Evolutionary conservation across 2,113 vertebrate species (phyloP).

Genomic region (Ardeotis arabs): DNA sequence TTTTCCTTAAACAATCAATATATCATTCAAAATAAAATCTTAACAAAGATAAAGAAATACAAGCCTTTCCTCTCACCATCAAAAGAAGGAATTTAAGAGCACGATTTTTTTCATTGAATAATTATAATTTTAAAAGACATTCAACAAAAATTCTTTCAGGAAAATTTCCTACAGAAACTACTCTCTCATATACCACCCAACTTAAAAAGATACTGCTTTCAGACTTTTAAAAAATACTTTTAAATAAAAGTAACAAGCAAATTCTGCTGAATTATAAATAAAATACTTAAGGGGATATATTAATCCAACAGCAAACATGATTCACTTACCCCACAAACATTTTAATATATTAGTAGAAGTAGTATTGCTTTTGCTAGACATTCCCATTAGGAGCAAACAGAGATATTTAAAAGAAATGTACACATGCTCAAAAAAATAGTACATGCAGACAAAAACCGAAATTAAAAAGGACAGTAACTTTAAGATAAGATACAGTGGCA

Average conservation of each 20-base stretch:
- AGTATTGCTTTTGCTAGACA: not conserved
- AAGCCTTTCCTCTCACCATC: not conserved
- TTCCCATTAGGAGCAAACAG: not conserved
- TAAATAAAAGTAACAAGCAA: not conserved
- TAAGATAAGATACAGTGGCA: not conserved
- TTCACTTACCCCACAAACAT: conserved; percentile 55
- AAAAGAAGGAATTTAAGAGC: not conserved
- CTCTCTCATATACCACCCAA: not conserved
- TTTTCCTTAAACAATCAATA: not conserved
- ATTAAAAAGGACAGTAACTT: not conserved
- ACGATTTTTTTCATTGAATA: not conserved
- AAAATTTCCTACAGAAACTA: not conserved
- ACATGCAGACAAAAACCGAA: conserved; percentile 3
- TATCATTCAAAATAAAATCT: not conserved
- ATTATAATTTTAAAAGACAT: not conserved
- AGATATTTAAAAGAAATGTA: not conserved
- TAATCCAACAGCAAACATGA: not conserved
- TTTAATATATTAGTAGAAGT: not conserved
- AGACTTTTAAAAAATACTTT: not conserved
- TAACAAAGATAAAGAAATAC: not conserved
- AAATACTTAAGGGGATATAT: not conserved
- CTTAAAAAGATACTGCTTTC: not conserved
- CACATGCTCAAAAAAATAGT: not conserved
- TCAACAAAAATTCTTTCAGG: not conserved
- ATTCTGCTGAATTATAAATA: not conserved